These are phyloP conservation scores for Sphyrna mokarran DNA, from an alignment of 2,113 vertebrate species.

Conservation along the genomic window DNA sequence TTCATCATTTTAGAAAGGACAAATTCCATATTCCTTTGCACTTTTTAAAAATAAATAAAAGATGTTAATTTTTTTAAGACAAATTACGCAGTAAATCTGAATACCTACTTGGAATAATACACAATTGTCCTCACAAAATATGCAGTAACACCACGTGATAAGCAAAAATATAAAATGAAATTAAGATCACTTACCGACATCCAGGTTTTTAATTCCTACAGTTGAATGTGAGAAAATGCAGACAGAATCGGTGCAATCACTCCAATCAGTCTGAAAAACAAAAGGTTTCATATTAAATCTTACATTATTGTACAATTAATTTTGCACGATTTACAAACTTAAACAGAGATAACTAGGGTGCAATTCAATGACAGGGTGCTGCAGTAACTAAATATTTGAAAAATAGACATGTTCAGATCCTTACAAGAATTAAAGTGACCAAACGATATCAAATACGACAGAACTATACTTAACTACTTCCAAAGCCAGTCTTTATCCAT, in stretches of 20 bases:
- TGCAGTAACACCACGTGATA: background rate
- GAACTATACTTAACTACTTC: background rate
- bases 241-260: background rate
- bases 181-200: conserved; percentile 28
- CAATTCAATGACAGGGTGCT: background rate
- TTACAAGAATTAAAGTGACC: background rate
- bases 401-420: background rate
- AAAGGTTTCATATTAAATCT: conserved; percentile 1
- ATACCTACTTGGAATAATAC: background rate
- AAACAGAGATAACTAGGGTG: background rate
- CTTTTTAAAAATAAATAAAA: too few relatives aligned
- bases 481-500: background rate
- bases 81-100: background rate
- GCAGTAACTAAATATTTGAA: background rate
- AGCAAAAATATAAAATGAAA: background rate
- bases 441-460: background rate
- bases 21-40: background rate
- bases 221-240: conserved; percentile 15
- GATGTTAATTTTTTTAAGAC: background rate
- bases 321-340: background rate
- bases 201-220: background rate
- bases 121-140: background rate
- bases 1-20: background rate
- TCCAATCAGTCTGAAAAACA: conserved; percentile 29
- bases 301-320: background rate